phyloP scores from a whole-genome alignment of 2,113 vertebrate genomes.

The Malurus melanocephalus region DNA sequence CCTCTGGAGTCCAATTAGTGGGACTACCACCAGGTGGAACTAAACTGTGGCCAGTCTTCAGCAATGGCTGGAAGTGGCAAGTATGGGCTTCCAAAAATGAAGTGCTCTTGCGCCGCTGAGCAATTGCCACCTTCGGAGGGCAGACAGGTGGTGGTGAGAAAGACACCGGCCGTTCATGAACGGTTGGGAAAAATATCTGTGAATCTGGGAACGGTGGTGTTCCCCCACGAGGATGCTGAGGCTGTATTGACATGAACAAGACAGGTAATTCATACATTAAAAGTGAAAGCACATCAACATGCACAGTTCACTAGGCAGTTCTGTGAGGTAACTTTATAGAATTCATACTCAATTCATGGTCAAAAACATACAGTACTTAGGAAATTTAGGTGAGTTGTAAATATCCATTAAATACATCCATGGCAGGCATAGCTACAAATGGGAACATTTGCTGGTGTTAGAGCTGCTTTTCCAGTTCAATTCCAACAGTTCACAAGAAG shows the following conservation, averaged over 20 bases:
- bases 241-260: constrained; percentile 93
- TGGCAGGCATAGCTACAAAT: constrained; percentile 48
- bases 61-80: constrained; percentile 87
- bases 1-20: constrained; percentile 75
- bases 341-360: constrained; percentile 68
- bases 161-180: constrained; percentile 92
- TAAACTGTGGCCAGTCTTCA: constrained; percentile 85
- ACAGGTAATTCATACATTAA: constrained; percentile 88
- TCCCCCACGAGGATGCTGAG: constrained; percentile 89
- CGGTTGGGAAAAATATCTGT: constrained; percentile 87
- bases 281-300: constrained; percentile 82
- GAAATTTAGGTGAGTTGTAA: constrained; percentile 64
- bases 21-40: constrained; percentile 82
- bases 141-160: constrained; percentile 92
- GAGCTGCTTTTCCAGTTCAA: constrained; percentile 69
- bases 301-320: constrained; percentile 71
- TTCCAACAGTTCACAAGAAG: neutral
- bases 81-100: constrained; percentile 96
- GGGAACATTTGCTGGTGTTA: constrained; percentile 62
- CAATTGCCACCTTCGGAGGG: constrained; percentile 87
- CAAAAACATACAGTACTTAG: constrained; percentile 68
- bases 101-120: constrained; percentile 95
- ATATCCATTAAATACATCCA: constrained; percentile 82
- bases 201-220: constrained; percentile 85
- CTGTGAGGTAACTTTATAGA: constrained; percentile 71